Percentiles rank a stretch among this genome's conserved stretches.
These are phyloP conservation scores for Stenoptilia bipunctidactyla DNA, from an alignment of 2,888 invertebrate species.

Conservation along the genomic window DNA sequence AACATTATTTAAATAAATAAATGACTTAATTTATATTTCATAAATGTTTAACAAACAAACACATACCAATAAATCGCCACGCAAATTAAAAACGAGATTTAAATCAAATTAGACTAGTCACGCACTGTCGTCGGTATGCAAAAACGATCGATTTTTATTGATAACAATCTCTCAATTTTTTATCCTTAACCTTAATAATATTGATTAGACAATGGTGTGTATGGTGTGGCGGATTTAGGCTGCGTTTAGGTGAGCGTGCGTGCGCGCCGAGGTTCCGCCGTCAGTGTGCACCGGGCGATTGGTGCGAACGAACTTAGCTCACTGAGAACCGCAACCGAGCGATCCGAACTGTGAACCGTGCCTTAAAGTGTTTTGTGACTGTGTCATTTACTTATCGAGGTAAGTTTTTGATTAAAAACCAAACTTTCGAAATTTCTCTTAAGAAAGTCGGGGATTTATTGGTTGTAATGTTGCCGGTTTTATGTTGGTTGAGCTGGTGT, in stretches of 20 bases:
- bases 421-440: background rate
- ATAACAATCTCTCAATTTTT: conserved; percentile 20
- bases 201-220: conserved; percentile 18
- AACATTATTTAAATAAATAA: too few relatives aligned
- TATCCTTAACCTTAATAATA: conserved; percentile 63
- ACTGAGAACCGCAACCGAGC: conserved; percentile 21
- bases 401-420: conserved; percentile 18
- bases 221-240: conserved; percentile 43
- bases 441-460: too few relatives aligned
- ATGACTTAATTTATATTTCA: too few relatives aligned
- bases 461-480: too few relatives aligned
- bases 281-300: conserved; percentile 61
- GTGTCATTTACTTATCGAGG: conserved; percentile 26
- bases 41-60: too few relatives aligned
- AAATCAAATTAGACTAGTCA: too few relatives aligned
- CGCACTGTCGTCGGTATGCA: too few relatives aligned
- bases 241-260: conserved; percentile 58
- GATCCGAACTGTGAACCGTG: conserved; percentile 54
- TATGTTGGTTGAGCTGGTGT: too few relatives aligned
- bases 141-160: too few relatives aligned
- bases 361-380: conserved; percentile 35
- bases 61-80: too few relatives aligned
- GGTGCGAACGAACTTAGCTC: conserved; percentile 59
- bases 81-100: too few relatives aligned
- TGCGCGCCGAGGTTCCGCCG: conserved; percentile 52